phyloP scores from a whole-genome alignment of 2,888 invertebrate genomes.

The Stenchaetothrips biformis region DNA sequence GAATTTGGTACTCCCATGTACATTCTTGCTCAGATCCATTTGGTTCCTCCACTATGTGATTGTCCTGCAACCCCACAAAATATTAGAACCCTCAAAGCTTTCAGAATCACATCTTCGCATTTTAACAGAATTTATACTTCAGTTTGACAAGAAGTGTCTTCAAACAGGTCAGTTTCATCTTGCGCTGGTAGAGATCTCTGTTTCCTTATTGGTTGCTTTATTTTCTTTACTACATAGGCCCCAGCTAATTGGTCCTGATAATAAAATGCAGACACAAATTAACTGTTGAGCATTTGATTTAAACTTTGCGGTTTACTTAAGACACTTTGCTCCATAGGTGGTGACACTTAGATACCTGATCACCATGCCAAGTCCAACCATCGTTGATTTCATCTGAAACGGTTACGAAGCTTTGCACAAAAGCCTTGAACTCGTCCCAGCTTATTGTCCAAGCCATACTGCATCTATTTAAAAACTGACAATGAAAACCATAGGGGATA shows the following conservation, averaged over 20 bases:
- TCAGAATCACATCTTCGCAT: background rate
- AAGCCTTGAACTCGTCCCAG: conserved; percentile 47
- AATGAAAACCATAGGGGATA: no score
- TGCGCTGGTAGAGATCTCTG: background rate
- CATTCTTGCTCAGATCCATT: conserved; percentile 46
- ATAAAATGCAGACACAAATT: background rate
- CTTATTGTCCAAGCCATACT: conserved; percentile 40
- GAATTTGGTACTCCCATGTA: conserved; percentile 44
- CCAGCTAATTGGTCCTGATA: background rate
- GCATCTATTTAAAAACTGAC: background rate
- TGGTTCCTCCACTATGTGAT: conserved; percentile 44
- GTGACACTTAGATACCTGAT: conserved; percentile 41
- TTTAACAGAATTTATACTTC: background rate
- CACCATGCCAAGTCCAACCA: conserved; percentile 44
- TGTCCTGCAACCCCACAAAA: background rate
- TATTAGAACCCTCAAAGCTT: background rate
- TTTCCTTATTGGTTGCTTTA: background rate
- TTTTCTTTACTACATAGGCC: background rate
- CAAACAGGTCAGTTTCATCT: background rate
- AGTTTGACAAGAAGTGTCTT: background rate
- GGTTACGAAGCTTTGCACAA: conserved; percentile 43
- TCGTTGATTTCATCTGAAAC: conserved; percentile 45
- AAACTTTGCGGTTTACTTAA: background rate
- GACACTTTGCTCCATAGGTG: background rate
- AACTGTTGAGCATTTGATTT: background rate